Evolutionary conservation across 2,888 invertebrate genomes (phyloP).

Genomic region (Tachina grossa): DNA sequence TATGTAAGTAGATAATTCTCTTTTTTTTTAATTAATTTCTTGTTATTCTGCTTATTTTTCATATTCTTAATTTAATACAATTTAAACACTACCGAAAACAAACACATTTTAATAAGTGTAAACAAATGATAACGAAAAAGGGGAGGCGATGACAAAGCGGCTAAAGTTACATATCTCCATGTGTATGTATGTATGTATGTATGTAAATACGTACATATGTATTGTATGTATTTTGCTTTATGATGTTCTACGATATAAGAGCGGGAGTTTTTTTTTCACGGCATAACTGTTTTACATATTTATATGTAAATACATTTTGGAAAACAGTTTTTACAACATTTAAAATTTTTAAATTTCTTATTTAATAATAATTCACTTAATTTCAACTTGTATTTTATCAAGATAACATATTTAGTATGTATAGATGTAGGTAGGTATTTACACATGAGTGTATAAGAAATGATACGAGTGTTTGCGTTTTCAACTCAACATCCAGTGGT

Average conservation of each 20-base stretch:
- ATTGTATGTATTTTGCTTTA: conserved; percentile 2
- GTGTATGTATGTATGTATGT: not conserved
- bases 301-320: too few relatives aligned
- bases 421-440: too few relatives aligned
- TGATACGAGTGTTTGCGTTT: not conserved
- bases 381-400: conserved; percentile 37
- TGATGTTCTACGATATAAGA: conserved; percentile 22
- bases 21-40: not conserved
- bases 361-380: conserved; percentile 22
- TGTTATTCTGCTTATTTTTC: conserved; percentile 34
- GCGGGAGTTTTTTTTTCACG: conserved; percentile 45
- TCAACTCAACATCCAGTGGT: conserved; percentile 44
- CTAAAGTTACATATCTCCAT: not conserved
- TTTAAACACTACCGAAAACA: conserved; percentile 50
- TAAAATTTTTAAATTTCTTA: not conserved
- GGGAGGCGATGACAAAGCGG: conserved; percentile 22
- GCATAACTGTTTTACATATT: not conserved
- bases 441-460: not conserved
- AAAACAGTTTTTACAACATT: not conserved
- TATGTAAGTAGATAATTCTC: conserved; percentile 6
- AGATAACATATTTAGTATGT: not conserved
- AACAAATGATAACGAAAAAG: conserved; percentile 48
- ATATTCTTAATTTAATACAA: conserved; percentile 47
- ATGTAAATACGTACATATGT: not conserved
- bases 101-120: conserved; percentile 43